Base-by-base conservation (phyloP, 1,140 invertebrate species). In the Nasonia giraulti region DNA sequence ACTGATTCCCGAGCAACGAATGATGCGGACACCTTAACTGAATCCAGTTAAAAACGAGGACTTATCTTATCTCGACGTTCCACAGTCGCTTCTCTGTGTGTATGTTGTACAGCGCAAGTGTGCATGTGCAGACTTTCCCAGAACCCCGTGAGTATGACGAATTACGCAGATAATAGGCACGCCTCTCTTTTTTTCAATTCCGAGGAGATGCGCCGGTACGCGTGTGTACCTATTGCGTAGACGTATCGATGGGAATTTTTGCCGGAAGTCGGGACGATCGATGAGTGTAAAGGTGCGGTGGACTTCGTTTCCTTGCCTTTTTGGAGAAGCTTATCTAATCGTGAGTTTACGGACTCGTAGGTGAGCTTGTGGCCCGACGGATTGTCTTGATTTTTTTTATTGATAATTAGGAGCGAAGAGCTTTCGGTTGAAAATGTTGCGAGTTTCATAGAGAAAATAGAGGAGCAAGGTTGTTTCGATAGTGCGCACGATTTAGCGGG, bases 41-140 rank as follows among this genome's bases (percentile, higher is more conserved):
- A 40, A 78, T 85, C 40, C 44, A 76, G 79, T 85, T 85, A 82
- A 85, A 80, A 85, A 82, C 68, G 31, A 31, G 62, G 27, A 2
- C 8, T 82, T 85, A 85, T 85, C 84, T 85, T 85, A 85, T 85
- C 84, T n/a, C 69, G n/a, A 7, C 47, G 50, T 55, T 62, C 17
- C 5, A 7, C 20, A 7, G 12, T n/a, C 27, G 27, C 7, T 14
- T 44, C 5, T 23, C 5, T 23, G 27, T 40, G 5, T n/a, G 66
- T 27, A 1, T 1, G 27, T 27, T 27, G 1, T 20, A 17, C 44
- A 50, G 17, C 7, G 55, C 31, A 5, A n/a, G 8, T 11, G 27
- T 10, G 50, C 47, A 33, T 66, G 12, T 44, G 10, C 10, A 27
- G 27, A 7, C 68, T 40, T 80, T 68, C 62, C 11, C 66, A 69